Evolutionary conservation across 2,888 invertebrate genomes (phyloP), one percentile per base, ranked within the genome.

Genomic region (Frankliniella fusca): DNA sequence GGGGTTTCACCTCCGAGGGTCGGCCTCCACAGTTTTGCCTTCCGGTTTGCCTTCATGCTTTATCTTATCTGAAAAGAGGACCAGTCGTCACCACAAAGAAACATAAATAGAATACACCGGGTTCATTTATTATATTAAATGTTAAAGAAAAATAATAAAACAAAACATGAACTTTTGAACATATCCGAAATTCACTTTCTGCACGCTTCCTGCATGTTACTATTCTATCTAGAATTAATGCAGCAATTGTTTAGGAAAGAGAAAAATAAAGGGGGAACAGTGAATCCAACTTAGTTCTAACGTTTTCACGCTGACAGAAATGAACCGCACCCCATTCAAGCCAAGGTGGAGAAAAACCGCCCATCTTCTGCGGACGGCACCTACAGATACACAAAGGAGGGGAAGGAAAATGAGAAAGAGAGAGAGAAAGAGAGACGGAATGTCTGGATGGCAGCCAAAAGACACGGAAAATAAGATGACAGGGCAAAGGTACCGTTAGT

Each of bases 51-150:
- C 49, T 48, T 80, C 49, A 38, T n/a, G 18, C 38, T 81, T 23
- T 50, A 50, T 50, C 81, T 81, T 50, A 50, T 81, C 81, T 81
- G 61, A 81, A 81, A 81, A 81, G 50, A 81, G 70, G 70, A 76
- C 70, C 70, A 76, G 70, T 76, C 27, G 70, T 76, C 70, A 76
- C 27, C 70, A 76, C 70, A 76, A 76, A 12, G 61, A 61, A 61
- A 61, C 61, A 61, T n/a, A 38, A 38, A 38, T 2, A 38, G 38
- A 38, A 38, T 38, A 38, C 38, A 38, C 38, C 3, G 38, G 3
- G 38, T 38, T 38, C 38, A 38, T 38, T 38, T 38, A 38, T 38
- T 38, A 38, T 38, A 38, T 61, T 61, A 1, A 54, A 61, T n/a
- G 61, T 18, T 18, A 61, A 61, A 61, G 54, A n/a, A 61, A 61